Evolutionary conservation across 1,140 invertebrate species (phyloP).

Genomic region (Drosophila prosaltans): DNA sequence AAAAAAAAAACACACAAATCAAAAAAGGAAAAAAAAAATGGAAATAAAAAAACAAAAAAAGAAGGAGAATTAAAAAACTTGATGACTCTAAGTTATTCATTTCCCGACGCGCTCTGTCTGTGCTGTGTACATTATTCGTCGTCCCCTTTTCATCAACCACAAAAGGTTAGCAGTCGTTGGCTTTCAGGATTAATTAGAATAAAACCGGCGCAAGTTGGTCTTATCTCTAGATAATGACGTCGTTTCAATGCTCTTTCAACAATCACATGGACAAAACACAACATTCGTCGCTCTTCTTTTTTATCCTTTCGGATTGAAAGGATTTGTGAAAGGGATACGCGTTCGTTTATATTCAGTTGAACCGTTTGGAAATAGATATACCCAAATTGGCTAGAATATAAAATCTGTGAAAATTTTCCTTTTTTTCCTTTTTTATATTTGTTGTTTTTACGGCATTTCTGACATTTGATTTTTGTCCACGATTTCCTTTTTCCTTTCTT

Average conservation of each 20-base stretch:
- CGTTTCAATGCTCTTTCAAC: slow-evolving; percentile 29
- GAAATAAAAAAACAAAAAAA: slow-evolving; percentile 37
- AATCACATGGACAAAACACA: too few species aligned
- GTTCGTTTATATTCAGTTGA: too few species aligned
- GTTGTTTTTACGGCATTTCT: too few species aligned
- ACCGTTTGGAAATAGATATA: too few species aligned
- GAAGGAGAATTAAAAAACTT: slow-evolving; percentile 39
- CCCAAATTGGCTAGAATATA: too few species aligned
- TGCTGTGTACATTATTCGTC: background rate
- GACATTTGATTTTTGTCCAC: too few species aligned
- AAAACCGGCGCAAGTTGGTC: slow-evolving; percentile 1
- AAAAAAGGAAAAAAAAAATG: background rate
- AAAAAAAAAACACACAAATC: background rate
- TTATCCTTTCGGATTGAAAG: too few species aligned
- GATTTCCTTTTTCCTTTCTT: too few species aligned
- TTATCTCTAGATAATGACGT: slow-evolving; percentile 1
- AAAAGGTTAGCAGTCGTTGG: slow-evolving; percentile 5
- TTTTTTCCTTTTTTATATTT: too few species aligned
- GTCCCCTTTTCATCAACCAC: slow-evolving; percentile 2
- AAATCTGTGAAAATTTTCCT: too few species aligned
- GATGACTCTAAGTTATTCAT: slow-evolving; percentile 23
- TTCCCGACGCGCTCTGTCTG: slow-evolving; percentile 3
- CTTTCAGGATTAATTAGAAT: slow-evolving; percentile 31
- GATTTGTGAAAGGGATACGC: too few species aligned
- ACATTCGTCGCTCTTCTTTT: too few species aligned